Conservation (phyloP, 2,797 vertebrate species). For the Spinus pinus region DNA sequence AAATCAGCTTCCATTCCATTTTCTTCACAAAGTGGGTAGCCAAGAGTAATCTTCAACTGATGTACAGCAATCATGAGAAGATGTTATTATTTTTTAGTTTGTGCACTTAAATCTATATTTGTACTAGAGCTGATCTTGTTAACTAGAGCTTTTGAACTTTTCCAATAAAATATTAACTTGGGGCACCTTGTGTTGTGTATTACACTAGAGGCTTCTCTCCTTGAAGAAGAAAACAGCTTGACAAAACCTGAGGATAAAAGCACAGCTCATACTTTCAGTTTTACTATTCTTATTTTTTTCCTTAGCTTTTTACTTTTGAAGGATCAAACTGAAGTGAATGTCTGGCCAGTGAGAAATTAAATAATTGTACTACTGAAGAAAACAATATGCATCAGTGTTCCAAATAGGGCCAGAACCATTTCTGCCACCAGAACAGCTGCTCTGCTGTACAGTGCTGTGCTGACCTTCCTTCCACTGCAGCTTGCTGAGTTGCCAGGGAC, state of each 20-base stretch:
- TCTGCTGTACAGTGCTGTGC: neutral
- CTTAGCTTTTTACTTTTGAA: neutral
- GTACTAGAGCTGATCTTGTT: neutral
- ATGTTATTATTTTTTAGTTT: neutral
- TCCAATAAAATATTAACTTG: slow-evolving; percentile 25
- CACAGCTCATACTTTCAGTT: neutral
- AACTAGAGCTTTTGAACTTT: neutral
- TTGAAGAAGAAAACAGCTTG: neutral
- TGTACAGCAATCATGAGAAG: slow-evolving; percentile 15
- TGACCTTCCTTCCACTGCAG: neutral
- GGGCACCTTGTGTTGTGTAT: accelerated
- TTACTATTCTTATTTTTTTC: neutral
- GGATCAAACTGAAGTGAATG: neutral
- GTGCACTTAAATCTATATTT: slow-evolving; percentile 15
- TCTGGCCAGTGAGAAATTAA: neutral
- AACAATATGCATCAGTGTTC: accelerated
- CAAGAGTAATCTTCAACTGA: neutral
- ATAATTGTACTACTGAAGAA: neutral
- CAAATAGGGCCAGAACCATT: neutral
- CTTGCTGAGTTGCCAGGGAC: neutral
- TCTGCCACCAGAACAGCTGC: neutral
- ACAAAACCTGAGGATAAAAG: neutral
- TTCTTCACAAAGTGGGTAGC: neutral
- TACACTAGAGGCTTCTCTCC: neutral
- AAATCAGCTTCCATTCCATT: neutral